Evolutionary conservation across 2,797 vertebrate species (phyloP), one percentile per base, ranked within the genome.

Genomic region (Lutjanus campechanus): DNA sequence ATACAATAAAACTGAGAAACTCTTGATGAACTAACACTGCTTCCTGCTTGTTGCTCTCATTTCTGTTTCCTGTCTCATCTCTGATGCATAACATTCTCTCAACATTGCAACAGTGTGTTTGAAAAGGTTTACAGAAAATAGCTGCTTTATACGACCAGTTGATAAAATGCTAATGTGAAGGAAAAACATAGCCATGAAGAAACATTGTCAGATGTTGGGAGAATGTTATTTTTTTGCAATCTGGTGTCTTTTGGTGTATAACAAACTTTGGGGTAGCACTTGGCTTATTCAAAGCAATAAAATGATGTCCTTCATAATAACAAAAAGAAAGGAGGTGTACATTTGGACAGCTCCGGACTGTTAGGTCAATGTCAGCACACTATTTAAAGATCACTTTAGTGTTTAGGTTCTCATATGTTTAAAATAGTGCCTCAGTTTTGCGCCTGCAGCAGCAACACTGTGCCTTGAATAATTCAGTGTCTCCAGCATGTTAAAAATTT

Each of bases 1-100:
- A 85, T 89, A 85, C 91, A 96, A 95, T 95, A 95, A 95, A 96
- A 93, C 79, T 79, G 90, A 95, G 92, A 97, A 96, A 92, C 85
- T 93, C 94, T 94, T 93, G 79, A 96, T 94, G 81, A 96, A 95
- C 91, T 96, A 85, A 89, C 86, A 86, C 92, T 90, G 87, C 95
- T 93, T 87, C 89, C 87, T 90, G 85, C 93, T 93, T 92, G 51
- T 88, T 76, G 77, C 90, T 85, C 60, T 91, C 76, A 85, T 86
- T 85, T 83, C 86, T 91, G 79, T 83, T 88, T 87, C 76, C 69
- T 77, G 76, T 77, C 77, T 89, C 69, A 67, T 86, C 73, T 84
- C 61, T 74, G 76, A 4, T 62, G 63, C 66, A 43, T 47, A 59
- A 79, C 80, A 74, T 88, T 84, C 86, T 91, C 77, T 80, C 86